Evolutionary conservation across 2,797 vertebrate species (phyloP).

Genomic region (Morus bassanus): DNA sequence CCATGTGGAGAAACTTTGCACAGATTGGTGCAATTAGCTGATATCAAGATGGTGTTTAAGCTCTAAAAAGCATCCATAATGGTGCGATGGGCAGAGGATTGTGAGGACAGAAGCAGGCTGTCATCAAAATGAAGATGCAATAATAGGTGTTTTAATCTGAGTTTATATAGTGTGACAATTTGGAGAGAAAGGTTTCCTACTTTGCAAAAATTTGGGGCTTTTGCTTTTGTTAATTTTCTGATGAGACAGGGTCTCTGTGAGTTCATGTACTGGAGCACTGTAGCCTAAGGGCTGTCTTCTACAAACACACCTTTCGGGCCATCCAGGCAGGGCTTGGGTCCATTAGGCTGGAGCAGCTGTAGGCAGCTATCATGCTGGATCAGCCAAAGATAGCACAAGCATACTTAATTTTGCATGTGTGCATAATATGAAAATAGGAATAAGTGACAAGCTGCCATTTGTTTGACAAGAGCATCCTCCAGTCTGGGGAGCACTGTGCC

Average conservation of each 20-base stretch:
- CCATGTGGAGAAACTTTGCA: not conserved
- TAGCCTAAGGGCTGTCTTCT: not conserved
- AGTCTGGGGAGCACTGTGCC: not conserved
- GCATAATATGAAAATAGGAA: not conserved
- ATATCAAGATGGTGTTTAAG: conserved; percentile 19
- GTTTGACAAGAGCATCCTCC: conserved; percentile 33
- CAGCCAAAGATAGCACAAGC: not conserved
- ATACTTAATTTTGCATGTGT: not conserved
- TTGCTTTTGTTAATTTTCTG: not conserved
- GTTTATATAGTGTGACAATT: not conserved
- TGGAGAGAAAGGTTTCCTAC: not conserved
- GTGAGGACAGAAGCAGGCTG: not conserved
- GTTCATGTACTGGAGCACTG: not conserved
- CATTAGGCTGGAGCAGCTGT: not conserved
- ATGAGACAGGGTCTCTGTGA: not conserved
- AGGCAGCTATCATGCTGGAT: not conserved
- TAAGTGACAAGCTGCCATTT: conserved; percentile 24
- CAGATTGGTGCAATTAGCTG: conserved; percentile 5
- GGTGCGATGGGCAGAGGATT: not conserved
- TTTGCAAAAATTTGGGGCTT: not conserved
- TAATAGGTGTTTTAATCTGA: not conserved
- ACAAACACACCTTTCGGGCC: not conserved
- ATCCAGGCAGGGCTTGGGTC: not conserved
- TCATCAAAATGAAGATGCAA: conserved; percentile 16
- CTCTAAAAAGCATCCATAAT: not conserved